Evolutionary conservation across 2,797 vertebrate species (phyloP), one percentile per base, ranked within the genome.

Genomic region (Myiothlypis chrysogaster): DNA sequence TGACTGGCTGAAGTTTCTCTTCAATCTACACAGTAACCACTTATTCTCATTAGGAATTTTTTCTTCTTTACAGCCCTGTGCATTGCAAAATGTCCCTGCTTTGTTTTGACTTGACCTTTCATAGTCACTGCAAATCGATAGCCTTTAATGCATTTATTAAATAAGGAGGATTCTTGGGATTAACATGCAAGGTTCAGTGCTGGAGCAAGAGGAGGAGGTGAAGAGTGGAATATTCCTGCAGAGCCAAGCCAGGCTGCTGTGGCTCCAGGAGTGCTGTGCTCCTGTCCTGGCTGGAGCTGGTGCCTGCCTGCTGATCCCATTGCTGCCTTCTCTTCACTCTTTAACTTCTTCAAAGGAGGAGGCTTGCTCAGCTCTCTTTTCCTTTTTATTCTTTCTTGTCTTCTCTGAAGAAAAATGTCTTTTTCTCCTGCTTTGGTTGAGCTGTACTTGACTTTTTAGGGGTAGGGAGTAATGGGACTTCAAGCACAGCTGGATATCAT

Each of bases 61-160:
- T 5, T 1, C 5, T 19, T 39, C n/a, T 76, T 86, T 92, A 56
- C 64, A 78, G 28, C 24, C 43, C 18, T 0, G 0, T 82, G 69
- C 72, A 35, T 95, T 87, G 53, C 61, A 87, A 85, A 92, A 86
- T 75, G 60, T 64, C 81, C 65, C 73, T 64, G 34, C 89, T 94
- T 94, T 93, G 75, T 88, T 95, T 95, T 92, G 60, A 68, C 65
- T 89, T 93, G 87, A 93, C 93, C 93, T 96, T 96, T 96, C 85
- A 46, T 89, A 85, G 72, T 90, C 55, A 34, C 78, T 93, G 87
- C 73, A 94, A 96, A 96, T 96, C 92, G 83, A 95, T 95, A 86
- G 30, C 55, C 60, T 95, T 93, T 82, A 93, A 96, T 94, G 87
- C 95, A 91, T 96, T 89, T 94, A 95, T 96, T 96, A 95, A 95